Percentiles rank a stretch among this genome's conserved stretches.
These are phyloP conservation scores for Campylomormyrus tamandua DNA, from an alignment of 2,113 vertebrate genomes.

Conservation along the genomic window DNA sequence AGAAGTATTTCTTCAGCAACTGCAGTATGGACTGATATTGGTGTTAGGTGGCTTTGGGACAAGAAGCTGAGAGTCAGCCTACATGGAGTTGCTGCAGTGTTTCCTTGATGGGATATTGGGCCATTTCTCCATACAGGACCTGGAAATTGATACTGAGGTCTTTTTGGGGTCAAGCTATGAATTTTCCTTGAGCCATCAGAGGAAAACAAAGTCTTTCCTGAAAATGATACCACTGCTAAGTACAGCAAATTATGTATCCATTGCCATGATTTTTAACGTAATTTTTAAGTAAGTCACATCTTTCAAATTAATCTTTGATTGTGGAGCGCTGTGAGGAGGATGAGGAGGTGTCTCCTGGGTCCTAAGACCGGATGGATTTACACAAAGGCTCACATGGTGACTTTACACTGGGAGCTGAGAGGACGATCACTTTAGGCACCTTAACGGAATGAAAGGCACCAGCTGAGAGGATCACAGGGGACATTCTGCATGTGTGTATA, in stretches of 20 bases:
- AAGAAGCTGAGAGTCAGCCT: not conserved
- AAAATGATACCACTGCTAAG: not conserved
- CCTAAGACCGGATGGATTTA: not conserved
- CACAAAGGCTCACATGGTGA: not conserved
- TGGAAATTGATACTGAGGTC: not conserved
- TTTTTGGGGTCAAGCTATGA: not conserved
- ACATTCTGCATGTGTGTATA: not conserved
- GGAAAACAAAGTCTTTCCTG: not conserved
- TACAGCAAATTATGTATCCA: not conserved
- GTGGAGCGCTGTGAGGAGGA: not conserved
- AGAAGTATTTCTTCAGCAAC: not conserved
- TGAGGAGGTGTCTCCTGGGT: not conserved
- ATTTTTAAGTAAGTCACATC: not conserved
- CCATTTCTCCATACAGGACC: not conserved
- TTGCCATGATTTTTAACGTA: not conserved
- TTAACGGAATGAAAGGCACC: not conserved
- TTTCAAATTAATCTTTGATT: not conserved
- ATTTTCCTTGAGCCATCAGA: not conserved
- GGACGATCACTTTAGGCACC: not conserved
- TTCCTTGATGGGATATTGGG: not conserved
- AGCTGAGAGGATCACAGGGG: not conserved
- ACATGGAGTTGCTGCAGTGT: not conserved
- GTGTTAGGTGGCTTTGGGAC: not conserved
- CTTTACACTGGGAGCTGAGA: not conserved
- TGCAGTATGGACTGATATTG: not conserved